Evolutionary conservation across 2,888 invertebrate species (phyloP).

Genomic region (Trachelus troglodyta): DNA sequence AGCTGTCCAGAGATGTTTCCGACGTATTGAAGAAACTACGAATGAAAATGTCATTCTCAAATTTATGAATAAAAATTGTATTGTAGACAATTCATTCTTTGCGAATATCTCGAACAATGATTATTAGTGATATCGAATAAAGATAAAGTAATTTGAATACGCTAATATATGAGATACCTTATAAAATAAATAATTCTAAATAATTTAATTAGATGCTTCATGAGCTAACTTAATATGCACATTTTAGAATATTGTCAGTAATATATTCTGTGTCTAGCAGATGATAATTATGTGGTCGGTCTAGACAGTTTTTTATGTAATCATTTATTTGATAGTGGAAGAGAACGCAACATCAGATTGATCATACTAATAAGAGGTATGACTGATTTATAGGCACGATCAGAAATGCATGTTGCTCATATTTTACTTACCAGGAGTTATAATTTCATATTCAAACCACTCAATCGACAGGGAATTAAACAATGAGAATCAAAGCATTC

Average conservation of each 20-base stretch:
- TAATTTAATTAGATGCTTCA: background rate
- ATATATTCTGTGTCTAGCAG: background rate
- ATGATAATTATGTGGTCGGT: background rate
- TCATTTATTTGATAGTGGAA: background rate
- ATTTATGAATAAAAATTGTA: slow-evolving; percentile 19
- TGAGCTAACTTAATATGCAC: background rate
- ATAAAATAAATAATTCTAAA: background rate
- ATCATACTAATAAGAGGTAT: background rate
- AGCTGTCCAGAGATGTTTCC: slow-evolving; percentile 57
- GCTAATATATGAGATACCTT: background rate
- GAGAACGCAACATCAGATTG: background rate
- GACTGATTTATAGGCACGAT: background rate
- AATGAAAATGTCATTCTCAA: slow-evolving; percentile 19
- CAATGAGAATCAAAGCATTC: background rate
- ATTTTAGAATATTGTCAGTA: too few species aligned
- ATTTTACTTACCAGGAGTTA: background rate
- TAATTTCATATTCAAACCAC: background rate
- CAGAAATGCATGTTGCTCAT: background rate
- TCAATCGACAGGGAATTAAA: background rate
- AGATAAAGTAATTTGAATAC: background rate
- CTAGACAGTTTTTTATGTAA: background rate
- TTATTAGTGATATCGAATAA: background rate
- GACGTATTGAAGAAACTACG: slow-evolving; percentile 58
- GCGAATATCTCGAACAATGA: background rate
- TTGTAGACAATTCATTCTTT: slow-evolving; percentile 3